phyloP scores from a whole-genome alignment of 2,797 vertebrate genomes.

The Enteromius afrohamiltoni region DNA sequence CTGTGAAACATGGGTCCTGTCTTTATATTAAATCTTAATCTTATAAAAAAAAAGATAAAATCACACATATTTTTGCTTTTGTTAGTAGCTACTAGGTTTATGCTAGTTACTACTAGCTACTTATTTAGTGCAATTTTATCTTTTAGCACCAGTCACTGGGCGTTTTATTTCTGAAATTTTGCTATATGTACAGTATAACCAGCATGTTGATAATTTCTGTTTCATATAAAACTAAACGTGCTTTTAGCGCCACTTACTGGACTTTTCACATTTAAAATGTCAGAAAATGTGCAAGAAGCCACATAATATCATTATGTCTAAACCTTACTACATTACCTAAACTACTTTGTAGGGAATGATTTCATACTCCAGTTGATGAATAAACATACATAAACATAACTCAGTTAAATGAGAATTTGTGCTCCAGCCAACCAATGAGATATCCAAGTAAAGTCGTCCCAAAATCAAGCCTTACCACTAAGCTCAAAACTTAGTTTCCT shows the following conservation, averaged over 20 bases:
- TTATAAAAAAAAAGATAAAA: not conserved
- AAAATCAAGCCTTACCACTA: conserved; percentile 20
- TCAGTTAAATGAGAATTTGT: not conserved
- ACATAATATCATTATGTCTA: too few relatives aligned
- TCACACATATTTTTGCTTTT: not conserved
- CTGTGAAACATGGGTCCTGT: not conserved
- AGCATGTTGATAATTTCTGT: not conserved
- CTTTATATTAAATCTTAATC: too few relatives aligned
- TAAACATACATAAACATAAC: not conserved
- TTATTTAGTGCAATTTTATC: not conserved
- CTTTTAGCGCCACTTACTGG: not conserved
- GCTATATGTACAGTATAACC: not conserved
- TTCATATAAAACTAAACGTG: not conserved
- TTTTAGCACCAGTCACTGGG: not conserved
- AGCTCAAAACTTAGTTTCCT: conserved; percentile 14
- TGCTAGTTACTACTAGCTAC: too few relatives aligned
- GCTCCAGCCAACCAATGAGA: not conserved
- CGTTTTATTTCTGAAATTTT: not conserved
- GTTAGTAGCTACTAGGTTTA: not conserved
- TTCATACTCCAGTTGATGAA: too few relatives aligned
- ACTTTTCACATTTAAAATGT: not conserved
- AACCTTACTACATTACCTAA: too few relatives aligned
- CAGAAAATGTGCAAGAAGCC: not conserved
- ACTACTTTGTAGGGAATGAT: not conserved
- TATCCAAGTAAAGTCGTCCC: not conserved